phyloP scores from a whole-genome alignment of 2,797 vertebrate species.

The Trematomus bernacchii region DNA sequence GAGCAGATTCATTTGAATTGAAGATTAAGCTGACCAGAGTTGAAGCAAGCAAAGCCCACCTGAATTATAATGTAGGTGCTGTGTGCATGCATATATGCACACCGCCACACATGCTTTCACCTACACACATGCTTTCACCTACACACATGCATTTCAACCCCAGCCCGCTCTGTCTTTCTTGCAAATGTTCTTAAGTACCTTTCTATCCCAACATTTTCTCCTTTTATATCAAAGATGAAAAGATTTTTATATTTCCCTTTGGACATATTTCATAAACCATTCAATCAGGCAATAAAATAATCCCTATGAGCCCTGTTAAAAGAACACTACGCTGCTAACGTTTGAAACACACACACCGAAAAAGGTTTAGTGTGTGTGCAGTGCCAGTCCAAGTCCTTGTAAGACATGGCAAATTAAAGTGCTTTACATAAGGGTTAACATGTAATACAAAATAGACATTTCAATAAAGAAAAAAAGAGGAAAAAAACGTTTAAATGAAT shows the following conservation, averaged over 20 bases:
- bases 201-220: slow-evolving; percentile 37
- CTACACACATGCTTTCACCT: slow-evolving; percentile 9
- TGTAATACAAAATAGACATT: too few species aligned
- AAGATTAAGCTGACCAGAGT: slow-evolving; percentile 65
- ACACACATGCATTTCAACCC: slow-evolving; percentile 19
- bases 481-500: too few species aligned
- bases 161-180: slow-evolving; percentile 16
- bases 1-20: slow-evolving; percentile 63
- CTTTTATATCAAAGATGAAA: slow-evolving; percentile 48
- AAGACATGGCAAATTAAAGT: too few species aligned
- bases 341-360: slow-evolving; percentile 18
- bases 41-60: slow-evolving; percentile 65
- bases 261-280: slow-evolving; percentile 38
- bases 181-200: slow-evolving; percentile 42
- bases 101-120: background rate
- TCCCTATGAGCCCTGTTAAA: slow-evolving; percentile 40
- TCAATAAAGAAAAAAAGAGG: too few species aligned
- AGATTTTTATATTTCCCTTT: slow-evolving; percentile 37
- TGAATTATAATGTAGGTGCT: slow-evolving; percentile 36
- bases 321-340: slow-evolving; percentile 18
- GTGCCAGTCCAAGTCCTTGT: slow-evolving; percentile 8
- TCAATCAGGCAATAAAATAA: slow-evolving; percentile 35
- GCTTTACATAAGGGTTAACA: too few species aligned
- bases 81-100: slow-evolving; percentile 16
- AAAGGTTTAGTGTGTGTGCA: slow-evolving; percentile 11